Evolutionary conservation across 1,140 invertebrate genomes (phyloP), one percentile per base, ranked within the genome.

Genomic region (Aphaenogaster ashmeadi): DNA sequence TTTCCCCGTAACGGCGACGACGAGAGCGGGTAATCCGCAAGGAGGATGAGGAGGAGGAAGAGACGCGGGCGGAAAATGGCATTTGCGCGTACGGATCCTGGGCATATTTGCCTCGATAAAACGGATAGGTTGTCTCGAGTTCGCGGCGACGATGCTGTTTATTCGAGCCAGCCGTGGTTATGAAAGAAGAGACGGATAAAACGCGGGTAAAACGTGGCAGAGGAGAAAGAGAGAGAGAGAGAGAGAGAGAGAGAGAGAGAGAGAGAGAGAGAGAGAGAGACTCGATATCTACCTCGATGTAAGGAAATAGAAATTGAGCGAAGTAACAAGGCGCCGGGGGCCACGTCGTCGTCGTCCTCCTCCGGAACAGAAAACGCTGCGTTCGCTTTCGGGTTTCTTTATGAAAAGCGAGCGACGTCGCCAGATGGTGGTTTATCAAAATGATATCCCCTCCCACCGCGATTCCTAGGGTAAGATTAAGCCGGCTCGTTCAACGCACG

Each of bases 51-150:
- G 15, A 60, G 52, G n/a, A 83, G 18, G 13, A 56, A 33, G 44
- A 72, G 50, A 50, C 18, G 74, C n/a, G 54, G 33, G 15, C 56
- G 78, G 85, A 56, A 78, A 74, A 80, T 84, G 88, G 79, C 71
- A 58, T 54, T 66, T 62, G 18, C 47, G 88, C 50, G 36, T 79
- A 78, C 56, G 18, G 36, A 90, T 66, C 54, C 11, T 41, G 60
- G 74, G 89, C 86, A 81, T 91, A 90, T 88, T 77, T 88, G 87
- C 89, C 44, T 60, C 80, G 89, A 90, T 90, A 90, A 86, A 90
- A 90, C 69, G 71, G 78, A 88, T 86, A 91, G 89, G 83, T 91
- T 90, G 87, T 90, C 64, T 84, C 87, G 69, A 72, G 69, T 83
- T 87, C 86, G 66, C 47, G 81, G 77, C 62, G 62, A 90, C 81